Conservation (phyloP, 35 echinoderm and acorn worm genomes). For the Strongylocentrotus purpuratus region DNA sequence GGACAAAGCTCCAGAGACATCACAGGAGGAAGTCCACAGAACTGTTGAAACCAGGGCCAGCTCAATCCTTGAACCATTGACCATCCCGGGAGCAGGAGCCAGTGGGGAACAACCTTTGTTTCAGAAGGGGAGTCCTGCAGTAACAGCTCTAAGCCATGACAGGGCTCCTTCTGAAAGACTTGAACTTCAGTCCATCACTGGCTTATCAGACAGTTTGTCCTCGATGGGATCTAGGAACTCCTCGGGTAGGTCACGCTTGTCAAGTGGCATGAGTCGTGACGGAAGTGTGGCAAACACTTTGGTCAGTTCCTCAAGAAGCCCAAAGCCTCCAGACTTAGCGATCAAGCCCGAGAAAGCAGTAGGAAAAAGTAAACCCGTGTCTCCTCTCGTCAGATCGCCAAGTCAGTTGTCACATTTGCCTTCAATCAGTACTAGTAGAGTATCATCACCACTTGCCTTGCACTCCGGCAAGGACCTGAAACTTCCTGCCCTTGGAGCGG, state of each 20-base stretch:
- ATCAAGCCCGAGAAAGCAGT: background rate
- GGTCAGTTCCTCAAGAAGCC: background rate
- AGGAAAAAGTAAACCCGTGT: background rate
- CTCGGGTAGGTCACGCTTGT: background rate
- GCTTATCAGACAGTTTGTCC: background rate
- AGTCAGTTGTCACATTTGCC: slow-evolving; percentile 5
- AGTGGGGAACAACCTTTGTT: background rate
- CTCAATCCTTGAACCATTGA: slow-evolving; percentile 20
- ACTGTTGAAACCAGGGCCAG: background rate
- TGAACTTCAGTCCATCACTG: slow-evolving; percentile 34
- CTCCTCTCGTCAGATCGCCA: background rate
- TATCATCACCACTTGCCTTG: background rate
- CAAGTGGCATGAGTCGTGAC: background rate
- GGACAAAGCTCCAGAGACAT: background rate
- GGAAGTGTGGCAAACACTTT: background rate
- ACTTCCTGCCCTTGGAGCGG: background rate
- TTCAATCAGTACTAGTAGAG: background rate
- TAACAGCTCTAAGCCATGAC: background rate
- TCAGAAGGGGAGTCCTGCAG: background rate
- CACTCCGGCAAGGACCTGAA: background rate
- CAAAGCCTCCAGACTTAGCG: background rate
- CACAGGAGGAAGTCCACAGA: background rate
- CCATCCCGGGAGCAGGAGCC: slow-evolving; percentile 11
- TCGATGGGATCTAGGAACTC: slow-evolving; percentile 41
- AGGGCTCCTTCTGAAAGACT: background rate